A percentile compares a stretch with the other conserved stretches of the same genome.
phyloP scores from a whole-genome alignment of 2,888 invertebrate species.

The Phengaris arion region DNA sequence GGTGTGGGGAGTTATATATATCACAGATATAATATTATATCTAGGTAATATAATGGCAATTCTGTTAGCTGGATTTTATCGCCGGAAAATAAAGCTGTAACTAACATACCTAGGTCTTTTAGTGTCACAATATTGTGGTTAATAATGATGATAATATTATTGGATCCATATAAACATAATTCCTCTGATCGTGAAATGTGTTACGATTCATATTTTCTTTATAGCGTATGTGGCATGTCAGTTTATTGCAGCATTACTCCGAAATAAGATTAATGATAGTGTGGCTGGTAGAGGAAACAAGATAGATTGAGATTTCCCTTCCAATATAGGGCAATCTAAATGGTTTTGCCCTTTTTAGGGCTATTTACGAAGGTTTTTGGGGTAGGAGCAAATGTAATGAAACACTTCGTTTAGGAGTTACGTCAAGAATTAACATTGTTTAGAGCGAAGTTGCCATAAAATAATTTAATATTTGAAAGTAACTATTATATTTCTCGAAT shows the following conservation, averaged over 20 bases:
- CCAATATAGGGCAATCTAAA: slow-evolving; percentile 9
- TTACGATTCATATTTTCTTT: slow-evolving; percentile 14
- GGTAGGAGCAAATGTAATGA: not conserved
- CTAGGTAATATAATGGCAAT: too few species aligned
- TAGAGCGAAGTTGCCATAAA: not conserved
- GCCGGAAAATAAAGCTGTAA: not conserved
- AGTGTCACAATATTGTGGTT: not conserved
- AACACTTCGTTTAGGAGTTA: not conserved
- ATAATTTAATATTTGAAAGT: not conserved
- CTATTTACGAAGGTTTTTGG: not conserved
- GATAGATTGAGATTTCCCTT: slow-evolving; percentile 22
- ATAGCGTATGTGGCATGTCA: slow-evolving; percentile 22
- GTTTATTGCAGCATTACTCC: slow-evolving; percentile 22
- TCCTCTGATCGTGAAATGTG: slow-evolving; percentile 2
- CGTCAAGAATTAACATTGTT: not conserved
- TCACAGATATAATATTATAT: too few species aligned
- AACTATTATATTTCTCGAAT: too few species aligned
- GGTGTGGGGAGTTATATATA: too few species aligned
- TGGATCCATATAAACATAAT: not conserved
- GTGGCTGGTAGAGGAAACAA: slow-evolving; percentile 1
- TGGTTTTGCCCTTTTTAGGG: slow-evolving; percentile 14
- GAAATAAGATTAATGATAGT: slow-evolving; percentile 23
- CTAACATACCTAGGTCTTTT: not conserved
- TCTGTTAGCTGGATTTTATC: too few species aligned
- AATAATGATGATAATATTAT: not conserved